Evolutionary conservation across 2,113 vertebrate genomes (phyloP), one percentile per base, ranked within the genome.

Genomic region (Ictalurus furcatus): DNA sequence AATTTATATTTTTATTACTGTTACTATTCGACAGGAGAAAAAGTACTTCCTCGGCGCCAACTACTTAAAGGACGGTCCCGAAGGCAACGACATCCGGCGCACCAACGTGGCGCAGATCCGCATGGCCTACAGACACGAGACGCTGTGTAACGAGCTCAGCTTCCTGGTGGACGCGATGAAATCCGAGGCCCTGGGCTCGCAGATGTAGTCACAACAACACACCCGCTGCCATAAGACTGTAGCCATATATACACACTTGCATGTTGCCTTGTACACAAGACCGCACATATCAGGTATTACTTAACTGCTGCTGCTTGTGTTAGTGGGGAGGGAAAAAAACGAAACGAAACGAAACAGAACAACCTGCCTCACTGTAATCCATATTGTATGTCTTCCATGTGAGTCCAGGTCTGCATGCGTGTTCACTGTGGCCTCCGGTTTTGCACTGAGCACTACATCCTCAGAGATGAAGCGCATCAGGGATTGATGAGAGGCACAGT

Each of bases 31-130:
- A 48, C 92, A 99, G 98, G 98, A 99, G 92, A 99, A 99, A 93
- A 96, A 98, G 93, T 96, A 97, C 92, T 99, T 99, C 94, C 89
- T 99, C 78, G 98, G 98, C 11, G 5, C 91, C 61, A 97, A 97
- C 95, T 99, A 99, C 92, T 96, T 96, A 58, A 96, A 97, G 92
- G 97, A 98, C 58, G 98, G 98, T 58, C 98, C 98, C 0, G 96
- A 96, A 17, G 98, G 98, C 79, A 99, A 99, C n/a, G 97, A 99
- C 92, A 99, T 99, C 88, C 96, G 96, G 74, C 96, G 97, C 92
- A 99, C 98, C 74, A 99, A 99, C 1, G 98, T 99, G 71, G 98
- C 98, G 0, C 98, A 99, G 92, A 99, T 99, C 94, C 97, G 98
- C 78, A 97, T 99, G 97, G 96, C 98, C 52, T 99, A 97, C 95